These are phyloP conservation scores for Caenorhabditis macrosperma DNA, from an alignment of 2,888 invertebrate genomes.

Conservation along the genomic window DNA sequence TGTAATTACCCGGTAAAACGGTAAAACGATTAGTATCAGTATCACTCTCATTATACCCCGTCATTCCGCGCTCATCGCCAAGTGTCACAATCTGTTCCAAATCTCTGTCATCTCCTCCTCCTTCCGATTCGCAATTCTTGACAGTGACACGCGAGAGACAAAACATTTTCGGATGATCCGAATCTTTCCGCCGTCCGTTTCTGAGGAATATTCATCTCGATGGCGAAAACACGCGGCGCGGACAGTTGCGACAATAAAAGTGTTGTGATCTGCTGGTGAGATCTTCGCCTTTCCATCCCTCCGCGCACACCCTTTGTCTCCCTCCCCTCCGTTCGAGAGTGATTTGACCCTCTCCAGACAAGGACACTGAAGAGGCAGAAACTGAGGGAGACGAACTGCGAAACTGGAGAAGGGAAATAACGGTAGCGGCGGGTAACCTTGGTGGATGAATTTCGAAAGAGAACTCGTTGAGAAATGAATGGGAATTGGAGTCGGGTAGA, in stretches of 20 bases:
- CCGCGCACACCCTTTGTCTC: too few species aligned
- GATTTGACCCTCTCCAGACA: slow-evolving; percentile 54
- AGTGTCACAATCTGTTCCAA: slow-evolving; percentile 45
- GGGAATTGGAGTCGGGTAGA: not conserved
- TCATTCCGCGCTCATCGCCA: slow-evolving; percentile 7
- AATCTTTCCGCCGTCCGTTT: slow-evolving; percentile 32
- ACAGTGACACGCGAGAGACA: slow-evolving; percentile 18
- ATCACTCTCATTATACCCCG: slow-evolving; percentile 1
- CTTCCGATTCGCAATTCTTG: slow-evolving; percentile 9
- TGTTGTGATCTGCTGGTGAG: slow-evolving; percentile 24
- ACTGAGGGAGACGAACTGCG: not conserved
- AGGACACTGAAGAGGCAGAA: slow-evolving; percentile 25
- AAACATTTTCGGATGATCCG: slow-evolving; percentile 44
- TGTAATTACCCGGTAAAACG: not conserved
- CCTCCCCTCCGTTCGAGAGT: slow-evolving; percentile 23
- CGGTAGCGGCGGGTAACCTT: not conserved
- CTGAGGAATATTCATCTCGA: slow-evolving; percentile 7
- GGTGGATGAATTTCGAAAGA: not conserved
- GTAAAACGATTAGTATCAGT: slow-evolving; percentile 4
- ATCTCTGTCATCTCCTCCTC: slow-evolving; percentile 10
- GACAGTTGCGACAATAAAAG: slow-evolving; percentile 36
- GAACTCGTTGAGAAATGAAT: not conserved
- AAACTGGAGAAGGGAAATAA: not conserved
- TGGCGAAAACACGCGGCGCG: slow-evolving; percentile 6
- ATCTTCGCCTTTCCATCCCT: not conserved